A percentile compares a stretch with the other conserved stretches of the same genome.
phyloP scores from a whole-genome alignment of 2,888 invertebrate genomes.

The Sympetrum striolatum region DNA sequence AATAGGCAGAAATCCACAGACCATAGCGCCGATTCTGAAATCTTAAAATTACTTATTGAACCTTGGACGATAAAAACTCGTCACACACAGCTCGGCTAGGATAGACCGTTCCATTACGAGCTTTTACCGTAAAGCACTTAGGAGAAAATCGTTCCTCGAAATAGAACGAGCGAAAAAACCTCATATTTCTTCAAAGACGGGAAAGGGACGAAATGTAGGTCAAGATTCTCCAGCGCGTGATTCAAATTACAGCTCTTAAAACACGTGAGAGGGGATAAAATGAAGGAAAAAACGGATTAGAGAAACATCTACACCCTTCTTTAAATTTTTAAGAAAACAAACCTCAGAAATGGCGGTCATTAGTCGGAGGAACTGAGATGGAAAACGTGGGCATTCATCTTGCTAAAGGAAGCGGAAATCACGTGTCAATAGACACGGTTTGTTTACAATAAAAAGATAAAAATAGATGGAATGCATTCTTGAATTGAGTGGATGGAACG shows the following conservation, averaged over 20 bases:
- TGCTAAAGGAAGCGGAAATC: neutral
- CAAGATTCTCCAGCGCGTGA: neutral
- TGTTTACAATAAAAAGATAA: neutral
- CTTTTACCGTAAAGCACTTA: neutral
- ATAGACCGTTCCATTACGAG: neutral
- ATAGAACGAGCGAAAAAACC: slow-evolving; percentile 3
- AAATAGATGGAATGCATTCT: neutral
- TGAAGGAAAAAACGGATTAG: neutral
- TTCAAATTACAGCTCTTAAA: neutral
- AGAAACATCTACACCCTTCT: neutral
- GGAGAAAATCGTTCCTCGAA: neutral
- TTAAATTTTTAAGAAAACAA: neutral
- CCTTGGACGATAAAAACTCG: neutral
- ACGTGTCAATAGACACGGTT: neutral
- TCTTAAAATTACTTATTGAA: neutral
- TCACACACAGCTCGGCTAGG: neutral
- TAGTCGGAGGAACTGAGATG: neutral
- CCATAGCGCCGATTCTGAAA: neutral
- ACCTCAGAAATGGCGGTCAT: neutral
- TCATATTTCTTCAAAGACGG: neutral
- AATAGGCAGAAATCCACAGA: too few species aligned
- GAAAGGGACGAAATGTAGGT: neutral
- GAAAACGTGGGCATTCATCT: neutral
- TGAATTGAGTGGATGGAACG: neutral
- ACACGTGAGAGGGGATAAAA: neutral